Percentiles rank a stretch among this genome's conserved stretches.
phyloP scores from a whole-genome alignment of 2,888 invertebrate species.

The Campoplex capitator region DNA sequence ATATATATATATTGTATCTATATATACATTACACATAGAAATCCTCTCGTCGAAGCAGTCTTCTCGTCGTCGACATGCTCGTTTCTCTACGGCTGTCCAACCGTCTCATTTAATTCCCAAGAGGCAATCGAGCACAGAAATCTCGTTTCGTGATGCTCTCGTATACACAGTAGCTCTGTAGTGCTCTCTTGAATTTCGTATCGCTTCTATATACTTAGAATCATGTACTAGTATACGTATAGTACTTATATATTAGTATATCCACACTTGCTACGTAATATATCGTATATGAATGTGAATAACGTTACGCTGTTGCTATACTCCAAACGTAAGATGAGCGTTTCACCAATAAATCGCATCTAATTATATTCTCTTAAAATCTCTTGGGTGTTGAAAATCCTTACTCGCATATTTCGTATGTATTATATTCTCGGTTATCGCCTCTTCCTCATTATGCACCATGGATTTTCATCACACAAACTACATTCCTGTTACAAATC shows the following conservation, averaged over 20 bases:
- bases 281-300: slow-evolving; percentile 9
- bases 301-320: slow-evolving; percentile 25
- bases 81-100: slow-evolving; percentile 66
- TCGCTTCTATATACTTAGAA: slow-evolving; percentile 10
- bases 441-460: slow-evolving; percentile 7
- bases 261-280: background rate
- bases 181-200: slow-evolving; percentile 48
- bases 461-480: slow-evolving; percentile 13
- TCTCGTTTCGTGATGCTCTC: slow-evolving; percentile 62
- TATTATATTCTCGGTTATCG: background rate
- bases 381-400: slow-evolving; percentile 1
- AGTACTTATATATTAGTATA: no score
- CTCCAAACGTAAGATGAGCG: slow-evolving; percentile 59
- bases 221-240: background rate
- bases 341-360: slow-evolving; percentile 62
- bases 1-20: background rate
- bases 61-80: slow-evolving; percentile 50
- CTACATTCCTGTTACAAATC: slow-evolving; percentile 17
- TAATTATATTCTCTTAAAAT: slow-evolving; percentile 63
- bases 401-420: background rate
- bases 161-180: slow-evolving; percentile 8
- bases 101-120: slow-evolving; percentile 66
- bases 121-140: slow-evolving; percentile 66
- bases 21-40: background rate
- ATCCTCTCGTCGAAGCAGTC: slow-evolving; percentile 23